phyloP scores from a whole-genome alignment of 2,113 vertebrate genomes.

The Chloropsis cyanopogon region DNA sequence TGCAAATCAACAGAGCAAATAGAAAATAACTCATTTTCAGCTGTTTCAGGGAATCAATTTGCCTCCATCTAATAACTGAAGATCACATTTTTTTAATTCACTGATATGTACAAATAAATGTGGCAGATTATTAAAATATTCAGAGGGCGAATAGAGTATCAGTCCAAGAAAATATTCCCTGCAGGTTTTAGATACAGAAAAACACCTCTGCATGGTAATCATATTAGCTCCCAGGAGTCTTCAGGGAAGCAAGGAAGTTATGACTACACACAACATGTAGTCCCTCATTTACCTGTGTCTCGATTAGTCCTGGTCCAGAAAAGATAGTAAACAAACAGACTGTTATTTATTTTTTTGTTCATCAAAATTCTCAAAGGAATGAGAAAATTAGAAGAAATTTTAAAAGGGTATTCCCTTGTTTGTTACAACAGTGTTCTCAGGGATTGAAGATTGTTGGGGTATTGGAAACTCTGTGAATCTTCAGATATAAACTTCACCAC shows the following conservation, averaged over 20 bases:
- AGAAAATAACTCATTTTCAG: neutral
- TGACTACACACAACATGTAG: accelerated
- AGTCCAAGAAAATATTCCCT: neutral
- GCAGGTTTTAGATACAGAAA: neutral
- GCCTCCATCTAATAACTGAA: neutral
- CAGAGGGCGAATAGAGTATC: neutral
- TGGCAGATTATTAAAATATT: neutral
- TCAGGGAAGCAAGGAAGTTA: neutral
- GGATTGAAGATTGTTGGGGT: accelerated
- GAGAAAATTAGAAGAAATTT: neutral
- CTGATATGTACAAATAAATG: neutral
- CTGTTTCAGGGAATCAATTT: neutral
- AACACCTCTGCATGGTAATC: neutral
- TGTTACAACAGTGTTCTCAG: neutral
- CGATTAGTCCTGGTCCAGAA: neutral
- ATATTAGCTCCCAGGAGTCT: neutral
- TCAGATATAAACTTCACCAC: neutral
- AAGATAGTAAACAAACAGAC: neutral
- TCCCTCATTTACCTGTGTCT: neutral
- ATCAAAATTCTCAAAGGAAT: neutral
- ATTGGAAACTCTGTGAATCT: neutral
- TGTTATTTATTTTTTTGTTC: accelerated
- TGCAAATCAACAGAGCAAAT: neutral
- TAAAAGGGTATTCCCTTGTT: neutral
- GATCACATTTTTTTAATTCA: neutral